Evolutionary conservation across 2,113 vertebrate genomes (phyloP).

Genomic region (Eclectus roratus): DNA sequence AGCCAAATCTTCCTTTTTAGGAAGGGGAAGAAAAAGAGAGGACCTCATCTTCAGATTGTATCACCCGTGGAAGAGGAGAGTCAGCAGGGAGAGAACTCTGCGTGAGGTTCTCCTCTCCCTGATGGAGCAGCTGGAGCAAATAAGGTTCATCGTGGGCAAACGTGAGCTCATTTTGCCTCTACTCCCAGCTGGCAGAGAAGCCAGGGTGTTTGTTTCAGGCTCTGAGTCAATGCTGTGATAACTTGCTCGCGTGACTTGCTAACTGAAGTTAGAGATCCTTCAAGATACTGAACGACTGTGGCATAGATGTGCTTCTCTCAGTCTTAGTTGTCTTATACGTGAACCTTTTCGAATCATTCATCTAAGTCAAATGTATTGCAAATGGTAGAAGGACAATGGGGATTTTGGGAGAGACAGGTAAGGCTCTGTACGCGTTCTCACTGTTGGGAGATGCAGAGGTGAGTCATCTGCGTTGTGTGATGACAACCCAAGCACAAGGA

Average conservation of each 20-base stretch:
- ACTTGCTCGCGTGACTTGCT: neutral
- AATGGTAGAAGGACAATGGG: neutral
- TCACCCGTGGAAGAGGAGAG: neutral
- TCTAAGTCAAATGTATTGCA: neutral
- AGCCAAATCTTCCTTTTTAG: constrained; percentile 64
- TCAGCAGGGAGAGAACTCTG: constrained; percentile 2
- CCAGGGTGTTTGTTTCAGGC: neutral
- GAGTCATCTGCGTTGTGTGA: neutral
- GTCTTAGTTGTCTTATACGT: neutral
- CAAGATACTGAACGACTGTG: neutral
- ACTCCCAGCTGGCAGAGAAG: constrained; percentile 14
- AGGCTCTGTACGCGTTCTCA: neutral
- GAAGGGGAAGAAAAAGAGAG: constrained; percentile 34
- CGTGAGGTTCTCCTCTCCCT: constrained; percentile 23
- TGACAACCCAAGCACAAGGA: neutral
- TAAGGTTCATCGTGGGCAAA: constrained; percentile 5
- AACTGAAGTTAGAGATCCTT: neutral
- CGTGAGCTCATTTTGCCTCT: constrained; percentile 19
- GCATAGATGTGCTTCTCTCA: neutral
- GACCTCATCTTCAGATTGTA: constrained; percentile 38
- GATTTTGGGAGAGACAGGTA: neutral
- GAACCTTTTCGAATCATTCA: neutral
- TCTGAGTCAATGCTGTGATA: neutral
- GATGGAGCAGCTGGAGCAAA: constrained; percentile 50
- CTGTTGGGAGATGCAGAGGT: neutral